Evolutionary conservation across 2,888 invertebrate genomes (phyloP).

Genomic region (Palloptera scutellata): DNA sequence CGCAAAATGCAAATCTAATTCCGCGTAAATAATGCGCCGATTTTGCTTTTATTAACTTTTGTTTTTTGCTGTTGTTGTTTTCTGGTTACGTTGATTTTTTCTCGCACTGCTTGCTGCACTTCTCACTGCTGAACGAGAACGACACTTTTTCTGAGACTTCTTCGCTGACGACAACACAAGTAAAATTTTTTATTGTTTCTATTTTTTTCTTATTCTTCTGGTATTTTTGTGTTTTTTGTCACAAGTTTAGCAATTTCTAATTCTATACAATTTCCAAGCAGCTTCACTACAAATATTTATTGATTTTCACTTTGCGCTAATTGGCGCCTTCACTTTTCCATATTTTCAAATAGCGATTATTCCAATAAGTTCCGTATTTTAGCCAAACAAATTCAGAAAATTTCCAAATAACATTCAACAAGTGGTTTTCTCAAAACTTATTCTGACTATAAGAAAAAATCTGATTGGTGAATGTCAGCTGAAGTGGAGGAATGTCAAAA

Average conservation of each 20-base stretch:
- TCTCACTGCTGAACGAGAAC: too few species aligned
- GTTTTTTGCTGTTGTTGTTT: too few species aligned
- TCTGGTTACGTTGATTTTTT: too few species aligned
- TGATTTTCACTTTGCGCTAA: not conserved
- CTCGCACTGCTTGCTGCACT: too few species aligned
- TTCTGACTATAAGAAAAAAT: slow-evolving; percentile 7
- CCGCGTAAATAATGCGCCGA: too few species aligned
- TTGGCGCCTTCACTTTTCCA: not conserved
- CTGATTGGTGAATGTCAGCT: slow-evolving; percentile 25
- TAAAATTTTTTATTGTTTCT: not conserved
- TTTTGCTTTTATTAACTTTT: too few species aligned
- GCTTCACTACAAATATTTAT: not conserved
- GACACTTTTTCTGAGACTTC: slow-evolving; percentile 14
- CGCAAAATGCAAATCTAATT: not conserved
- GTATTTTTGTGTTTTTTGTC: too few species aligned
- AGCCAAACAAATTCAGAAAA: not conserved
- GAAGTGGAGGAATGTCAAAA: slow-evolving; percentile 44
- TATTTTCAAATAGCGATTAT: not conserved
- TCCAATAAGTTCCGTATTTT: slow-evolving; percentile 5
- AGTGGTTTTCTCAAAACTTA: slow-evolving; percentile 24
- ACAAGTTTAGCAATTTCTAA: not conserved
- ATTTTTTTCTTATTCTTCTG: too few species aligned
- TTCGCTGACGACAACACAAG: slow-evolving; percentile 3
- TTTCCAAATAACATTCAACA: slow-evolving; percentile 31
- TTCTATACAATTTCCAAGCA: too few species aligned